These are phyloP conservation scores for Gavialis gangeticus DNA, from an alignment of 2,113 vertebrate species.

Conservation along the genomic window DNA sequence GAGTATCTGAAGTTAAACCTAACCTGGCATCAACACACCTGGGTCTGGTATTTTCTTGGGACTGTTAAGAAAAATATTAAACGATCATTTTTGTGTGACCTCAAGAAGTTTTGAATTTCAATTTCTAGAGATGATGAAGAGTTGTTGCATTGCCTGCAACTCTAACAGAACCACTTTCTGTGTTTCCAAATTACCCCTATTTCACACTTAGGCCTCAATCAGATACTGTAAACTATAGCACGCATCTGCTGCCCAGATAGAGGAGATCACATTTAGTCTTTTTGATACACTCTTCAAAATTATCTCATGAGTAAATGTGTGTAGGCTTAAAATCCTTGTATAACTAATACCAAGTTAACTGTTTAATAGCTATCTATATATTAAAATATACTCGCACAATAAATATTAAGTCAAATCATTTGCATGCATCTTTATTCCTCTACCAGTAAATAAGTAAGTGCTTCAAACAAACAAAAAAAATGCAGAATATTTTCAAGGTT, in stretches of 20 bases:
- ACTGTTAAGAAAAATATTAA: neutral
- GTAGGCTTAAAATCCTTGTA: neutral
- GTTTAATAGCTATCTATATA: neutral
- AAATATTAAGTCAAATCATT: rapidly evolving
- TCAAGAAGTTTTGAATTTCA: neutral
- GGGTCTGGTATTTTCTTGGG: too few species aligned
- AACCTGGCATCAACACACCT: too few species aligned
- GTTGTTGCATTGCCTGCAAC: neutral
- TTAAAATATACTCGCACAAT: neutral
- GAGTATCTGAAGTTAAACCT: too few species aligned
- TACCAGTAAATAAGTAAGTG: neutral
- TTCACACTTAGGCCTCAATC: neutral
- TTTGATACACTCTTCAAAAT: neutral
- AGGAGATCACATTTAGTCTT: neutral
- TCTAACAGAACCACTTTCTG: neutral
- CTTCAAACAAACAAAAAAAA: neutral
- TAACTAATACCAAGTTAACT: neutral
- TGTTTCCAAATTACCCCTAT: neutral
- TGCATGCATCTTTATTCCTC: neutral
- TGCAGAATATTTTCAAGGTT: neutral
- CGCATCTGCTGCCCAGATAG: neutral
- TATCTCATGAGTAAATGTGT: neutral
- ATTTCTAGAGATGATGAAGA: neutral
- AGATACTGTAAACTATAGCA: neutral
- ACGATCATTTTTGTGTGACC: neutral